Evolutionary conservation across 2,113 vertebrate species (phyloP).

Genomic region (Psephotus haematonotus): DNA sequence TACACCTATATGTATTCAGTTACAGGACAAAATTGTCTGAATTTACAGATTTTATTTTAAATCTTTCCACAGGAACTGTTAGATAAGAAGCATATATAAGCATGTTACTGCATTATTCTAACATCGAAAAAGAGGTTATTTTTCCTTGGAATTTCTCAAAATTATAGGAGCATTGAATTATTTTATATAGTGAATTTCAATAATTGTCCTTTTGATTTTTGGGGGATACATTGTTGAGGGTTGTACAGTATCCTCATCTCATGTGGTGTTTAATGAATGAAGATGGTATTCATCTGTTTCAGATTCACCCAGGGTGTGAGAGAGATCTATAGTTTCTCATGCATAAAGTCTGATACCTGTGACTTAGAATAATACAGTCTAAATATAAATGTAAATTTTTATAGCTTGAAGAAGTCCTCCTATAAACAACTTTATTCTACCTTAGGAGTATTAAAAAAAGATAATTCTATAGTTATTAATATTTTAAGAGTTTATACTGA

Average conservation of each 20-base stretch:
- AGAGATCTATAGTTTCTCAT: not conserved
- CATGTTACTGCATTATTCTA: not conserved
- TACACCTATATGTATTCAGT: not conserved
- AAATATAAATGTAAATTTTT: not conserved
- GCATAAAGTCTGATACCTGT: not conserved
- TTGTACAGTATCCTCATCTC: not conserved
- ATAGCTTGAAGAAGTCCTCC: not conserved
- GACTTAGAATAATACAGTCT: not conserved
- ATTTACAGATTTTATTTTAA: not conserved
- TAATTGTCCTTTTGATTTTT: not conserved
- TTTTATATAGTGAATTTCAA: not conserved
- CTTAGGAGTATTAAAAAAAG: not conserved
- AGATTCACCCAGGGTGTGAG: not conserved
- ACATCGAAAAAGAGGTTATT: not conserved
- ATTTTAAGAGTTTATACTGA: slow-evolving; percentile 53
- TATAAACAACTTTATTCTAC: slow-evolving; percentile 19
- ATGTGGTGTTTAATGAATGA: not conserved
- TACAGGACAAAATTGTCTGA: not conserved
- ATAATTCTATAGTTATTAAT: slow-evolving; percentile 41
- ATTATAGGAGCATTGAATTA: not conserved
- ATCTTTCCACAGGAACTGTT: not conserved
- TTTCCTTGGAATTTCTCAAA: not conserved
- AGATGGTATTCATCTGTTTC: not conserved
- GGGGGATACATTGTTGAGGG: fast-evolving
- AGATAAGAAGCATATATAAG: not conserved